Evolutionary conservation across 2,888 invertebrate genomes (phyloP), one percentile per base, ranked within the genome.

Genomic region (Dicyrtomina minuta): DNA sequence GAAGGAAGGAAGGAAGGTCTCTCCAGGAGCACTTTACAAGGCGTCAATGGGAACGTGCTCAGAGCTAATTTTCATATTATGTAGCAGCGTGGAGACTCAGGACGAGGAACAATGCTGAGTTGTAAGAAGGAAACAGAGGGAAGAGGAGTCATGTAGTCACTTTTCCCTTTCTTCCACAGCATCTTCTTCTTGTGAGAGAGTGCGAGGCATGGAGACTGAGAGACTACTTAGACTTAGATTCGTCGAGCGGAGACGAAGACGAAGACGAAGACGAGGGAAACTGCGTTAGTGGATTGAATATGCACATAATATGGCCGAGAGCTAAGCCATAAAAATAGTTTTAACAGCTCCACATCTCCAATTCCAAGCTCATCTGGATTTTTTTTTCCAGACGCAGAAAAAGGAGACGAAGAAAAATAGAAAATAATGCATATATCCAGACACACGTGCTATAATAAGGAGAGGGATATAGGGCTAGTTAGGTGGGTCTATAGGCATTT

Each of bases 261-360:
- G 49, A 49, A 49, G 49, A 49, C 12, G 12, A 39, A 39, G 58
- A 39, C 39, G 58, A 58, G 58, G 24, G 41, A 58, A 58, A 33
- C 33, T 58, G 58, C 33, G 4, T 41, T 58, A 17, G 56, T 56
- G 15, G 4, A 58, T 4, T 33, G 4, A 33, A 33, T 3, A 33
- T 8, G 33, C 33, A 33, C 33, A n/a, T n/a, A n/a, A 27, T 56
- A 56, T 56, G 39, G 27, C 58, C 58, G 41, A 58, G 22, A 58
- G 58, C 39, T 39, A 58, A 56, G 58, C 58, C 39, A 41, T 58
- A 58, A 58, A 58, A 58, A 58, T 58, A 58, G 39, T 39, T 39
- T 41, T 20, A 53, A 53, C 49, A 49, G 49, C 49, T 22, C 17
- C 33, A 56, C n/a, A 24, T 56, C 56, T 39, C 56, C 56, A 56